Base-by-base conservation (phyloP, 2,888 invertebrate species). In the Panorpa germanica region DNA sequence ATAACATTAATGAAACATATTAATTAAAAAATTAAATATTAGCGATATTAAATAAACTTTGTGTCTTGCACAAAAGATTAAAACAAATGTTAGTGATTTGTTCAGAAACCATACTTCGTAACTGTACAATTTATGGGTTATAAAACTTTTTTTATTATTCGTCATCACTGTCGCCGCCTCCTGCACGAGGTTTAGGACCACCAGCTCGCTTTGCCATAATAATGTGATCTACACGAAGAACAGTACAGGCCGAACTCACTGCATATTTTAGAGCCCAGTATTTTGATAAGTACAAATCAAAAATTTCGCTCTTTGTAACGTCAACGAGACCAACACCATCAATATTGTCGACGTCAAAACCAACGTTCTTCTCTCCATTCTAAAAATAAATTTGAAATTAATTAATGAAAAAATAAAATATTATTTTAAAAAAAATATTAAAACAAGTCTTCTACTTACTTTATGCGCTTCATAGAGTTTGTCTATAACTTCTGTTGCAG, bases 181-280 rank as follows among this genome's bases (percentile, higher is more conserved):
- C 58, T 35, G 66, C 68, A 43, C 69, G 67, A 3, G 82, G 68
- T 53, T 91, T 93, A 1, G 93, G 93, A 25, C 95, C 95, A 25
- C 95, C 95, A 10, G 93, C 91, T 43, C 81, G 68, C 59, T 95
- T 95, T 0, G 95, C 90, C 93, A 95, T 93, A 40, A 96, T 95
- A 41, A 96, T 95, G 59, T 95, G 90, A 57, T 95, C 91, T 15
- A 96, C 86, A 51, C 81, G 76, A 16, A 96, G 64, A 40, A 95
- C 80, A 2, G 93, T 93, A 36, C 78, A 71, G 2, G 95, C 90
- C 2, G 91, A 90, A 36, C 80, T 73, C 0, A 88, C 82, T 1
- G 96, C 93, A 57, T 96, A 91, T 52, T 93, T 91, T 31, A 99
- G 57, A 3, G 76, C 95, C 91, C 95, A 96, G 47, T 70, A 63